Base-by-base conservation (phyloP, 1,140 invertebrate genomes). In the Asbolus verrucosus region DNA sequence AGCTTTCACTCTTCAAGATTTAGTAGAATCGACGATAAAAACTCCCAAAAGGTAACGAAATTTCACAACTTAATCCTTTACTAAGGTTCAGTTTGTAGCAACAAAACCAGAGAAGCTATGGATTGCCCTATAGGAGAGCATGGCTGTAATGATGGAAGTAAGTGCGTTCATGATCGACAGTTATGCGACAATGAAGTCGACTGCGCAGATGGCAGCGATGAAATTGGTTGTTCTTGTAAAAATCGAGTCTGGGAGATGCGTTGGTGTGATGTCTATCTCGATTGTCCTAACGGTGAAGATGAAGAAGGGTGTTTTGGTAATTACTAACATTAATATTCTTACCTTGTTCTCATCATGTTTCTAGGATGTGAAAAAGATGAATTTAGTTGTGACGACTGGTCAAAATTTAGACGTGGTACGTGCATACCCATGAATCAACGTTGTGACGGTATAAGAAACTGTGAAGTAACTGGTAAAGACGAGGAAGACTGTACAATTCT, bases 181-280 rank as follows among this genome's bases (percentile, higher is more conserved):
- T 89, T 89, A 85, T 96, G 94, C 77, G 88, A 96, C 78, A 88
- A 88, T 41, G 82, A 83, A 1, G 87, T 92, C 0, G 86, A 97
- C 75, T 97, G 94, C 80, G 75, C 81, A 8, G 94, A 96, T 79
- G 89, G 87, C 2, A 93, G 91, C 71, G 94, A 97, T 78, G 94
- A 97, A 82, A 81, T 81, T 0, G 84, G 83, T 39, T 96, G 94
- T 75, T 85, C 87, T 1, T 94, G 92, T 73, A 87, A 83, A 65
- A 79, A 87, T 15, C 85, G 91, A 18, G 83, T 94, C 11, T 83
- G 84, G 9, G 83, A 83, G 67, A 80, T 85, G 3, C 85, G 88
- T 70, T 71, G 90, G 0, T 97, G 95, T 80, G 94, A 97, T 82
- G 91, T 91, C 15, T 93, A 91, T 72, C 87, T 88, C 24, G 92